Conservation (phyloP, 2,888 invertebrate species). For the Drosophila helvetica region DNA sequence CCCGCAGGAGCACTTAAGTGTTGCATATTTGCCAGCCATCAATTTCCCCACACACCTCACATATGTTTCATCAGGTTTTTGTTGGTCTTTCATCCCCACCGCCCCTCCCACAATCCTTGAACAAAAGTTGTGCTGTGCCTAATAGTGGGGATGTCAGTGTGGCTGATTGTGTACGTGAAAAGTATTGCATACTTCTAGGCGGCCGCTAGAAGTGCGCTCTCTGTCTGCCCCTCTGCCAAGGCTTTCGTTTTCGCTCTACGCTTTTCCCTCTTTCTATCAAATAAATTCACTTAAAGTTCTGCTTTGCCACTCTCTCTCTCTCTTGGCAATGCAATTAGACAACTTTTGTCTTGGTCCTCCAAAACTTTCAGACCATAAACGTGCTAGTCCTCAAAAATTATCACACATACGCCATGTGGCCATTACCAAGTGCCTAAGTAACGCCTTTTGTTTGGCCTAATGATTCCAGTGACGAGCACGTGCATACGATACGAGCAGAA, state of each 20-base stretch:
- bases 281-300: conserved; percentile 20
- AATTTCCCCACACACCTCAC: conserved; percentile 9
- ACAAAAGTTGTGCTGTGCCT: background rate
- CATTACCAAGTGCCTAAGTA: conserved; percentile 25
- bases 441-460: conserved; percentile 9
- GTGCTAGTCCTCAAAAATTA: conserved; percentile 29
- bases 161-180: conserved; percentile 1
- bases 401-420: conserved; percentile 48
- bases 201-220: too few species aligned
- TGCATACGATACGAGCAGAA: conserved; percentile 25
- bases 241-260: background rate
- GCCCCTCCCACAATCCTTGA: background rate
- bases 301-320: background rate
- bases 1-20: conserved; percentile 24
- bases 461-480: conserved; percentile 20
- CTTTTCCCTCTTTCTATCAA: conserved; percentile 1
- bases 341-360: conserved; percentile 7
- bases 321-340: conserved; percentile 25
- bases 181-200: conserved; percentile 36
- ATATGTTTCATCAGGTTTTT: conserved; percentile 18
- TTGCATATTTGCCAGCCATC: conserved; percentile 6
- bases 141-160: conserved; percentile 52
- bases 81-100: background rate
- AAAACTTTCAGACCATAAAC: conserved; percentile 31
- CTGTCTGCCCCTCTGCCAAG: background rate